Conservation (phyloP, 2,797 vertebrate genomes). For the Lerista edwardsae region DNA sequence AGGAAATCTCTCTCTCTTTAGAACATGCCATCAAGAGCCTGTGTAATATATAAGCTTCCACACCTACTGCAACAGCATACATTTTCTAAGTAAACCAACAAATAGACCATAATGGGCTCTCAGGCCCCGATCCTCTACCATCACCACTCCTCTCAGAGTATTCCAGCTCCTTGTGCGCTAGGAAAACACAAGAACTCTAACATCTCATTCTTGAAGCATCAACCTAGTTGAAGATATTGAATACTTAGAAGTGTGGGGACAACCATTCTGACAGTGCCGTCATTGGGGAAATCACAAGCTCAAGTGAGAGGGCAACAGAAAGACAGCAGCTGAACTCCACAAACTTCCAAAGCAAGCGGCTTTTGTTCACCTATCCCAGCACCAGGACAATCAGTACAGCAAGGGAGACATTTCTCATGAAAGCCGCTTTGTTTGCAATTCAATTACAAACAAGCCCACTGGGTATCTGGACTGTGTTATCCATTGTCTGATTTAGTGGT, state of each 20-base stretch:
- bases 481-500: slow-evolving; percentile 38
- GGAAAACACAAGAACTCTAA: not conserved
- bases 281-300: not conserved
- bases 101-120: not conserved
- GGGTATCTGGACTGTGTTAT: slow-evolving; percentile 40
- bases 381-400: slow-evolving; percentile 26
- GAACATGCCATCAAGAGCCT: not conserved
- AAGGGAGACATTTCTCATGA: slow-evolving; percentile 45
- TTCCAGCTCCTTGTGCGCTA: not conserved
- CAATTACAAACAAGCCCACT: slow-evolving; percentile 39
- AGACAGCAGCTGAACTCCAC: not conserved
- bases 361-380: slow-evolving; percentile 24
- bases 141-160: no score
- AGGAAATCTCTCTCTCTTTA: no score
- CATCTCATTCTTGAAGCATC: not conserved
- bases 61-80: no score
- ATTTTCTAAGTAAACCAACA: not conserved
- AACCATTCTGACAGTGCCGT: not conserved
- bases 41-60: no score
- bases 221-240: not conserved
- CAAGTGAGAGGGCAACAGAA: not conserved
- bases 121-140: not conserved
- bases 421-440: slow-evolving; percentile 63
- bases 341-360: not conserved
- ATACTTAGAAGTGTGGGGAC: not conserved